Evolutionary conservation across 2,888 invertebrate genomes (phyloP), one percentile per base, ranked within the genome.

Genomic region (Drosophila hamatofila): DNA sequence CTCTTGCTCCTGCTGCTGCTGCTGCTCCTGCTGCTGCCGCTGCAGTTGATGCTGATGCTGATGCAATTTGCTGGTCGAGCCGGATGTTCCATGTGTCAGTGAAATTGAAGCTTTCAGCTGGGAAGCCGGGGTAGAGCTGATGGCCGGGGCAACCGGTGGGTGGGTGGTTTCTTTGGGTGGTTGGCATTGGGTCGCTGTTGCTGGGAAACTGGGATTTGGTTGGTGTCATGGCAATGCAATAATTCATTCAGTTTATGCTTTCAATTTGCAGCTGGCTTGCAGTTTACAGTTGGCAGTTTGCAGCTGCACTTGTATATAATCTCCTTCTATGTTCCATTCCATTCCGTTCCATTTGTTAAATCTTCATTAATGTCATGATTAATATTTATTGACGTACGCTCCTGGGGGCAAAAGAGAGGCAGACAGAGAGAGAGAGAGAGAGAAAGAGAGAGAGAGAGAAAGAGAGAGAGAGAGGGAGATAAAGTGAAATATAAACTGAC

Each of bases 361-460:
- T 91, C 87, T 87, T 88, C 86, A 91, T 91, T 91, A 89, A 83
- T 83, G 79, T 61, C 74, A 78, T 86, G 86, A 90, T 91, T 90
- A 91, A 91, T 91, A 91, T 91, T 91, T 90, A 91, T 91, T 90
- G 83, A 68, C 81, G 63, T 21, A 9, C 41, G 37, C 54, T 42
- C 3, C 3, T 0, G 68, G 44, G 25, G 16, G 6, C 21, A n/a
- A 16, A 14, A 2, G 23, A n/a, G 14, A 35, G 5, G 4, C 11
- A 21, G 42, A 42, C 5, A 18, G 25, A n/a, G 33, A 16, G 14
- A 16, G n/a, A 2, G 23, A n/a, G 14, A 35, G 5, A 11, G 18
- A 21, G 42, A 42, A 5, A 18, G 25, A n/a, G 33, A 16, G 14
- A 11, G 12, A 30, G 23, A n/a, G n/a, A 2, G 23, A 9, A 23